Percentiles rank a stretch among this genome's conserved stretches.
These are phyloP conservation scores for Eupristina koningsbergeri DNA, from an alignment of 1,140 invertebrate genomes.

Conservation along the genomic window DNA sequence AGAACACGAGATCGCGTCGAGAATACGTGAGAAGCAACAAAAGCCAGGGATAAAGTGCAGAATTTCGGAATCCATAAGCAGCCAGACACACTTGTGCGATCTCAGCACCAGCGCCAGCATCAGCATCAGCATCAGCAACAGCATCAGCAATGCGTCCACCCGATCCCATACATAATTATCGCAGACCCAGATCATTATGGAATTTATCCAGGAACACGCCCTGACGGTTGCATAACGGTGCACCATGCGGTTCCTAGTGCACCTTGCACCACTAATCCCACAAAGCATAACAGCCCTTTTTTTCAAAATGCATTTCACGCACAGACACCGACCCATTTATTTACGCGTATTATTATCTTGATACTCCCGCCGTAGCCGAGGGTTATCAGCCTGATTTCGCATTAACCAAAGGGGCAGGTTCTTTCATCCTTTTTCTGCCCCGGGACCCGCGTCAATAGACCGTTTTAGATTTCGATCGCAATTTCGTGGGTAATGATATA, in stretches of 20 bases:
- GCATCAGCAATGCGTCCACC: no score
- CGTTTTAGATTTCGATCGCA: constrained; percentile 31
- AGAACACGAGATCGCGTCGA: no score
- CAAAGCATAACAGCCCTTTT: not conserved
- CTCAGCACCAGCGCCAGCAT: no score
- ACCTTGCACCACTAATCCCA: not conserved
- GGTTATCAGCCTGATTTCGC: not conserved
- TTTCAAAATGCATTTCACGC: not conserved
- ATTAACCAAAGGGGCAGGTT: not conserved
- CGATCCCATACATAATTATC: constrained; percentile 50
- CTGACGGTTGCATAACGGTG: constrained; percentile 55
- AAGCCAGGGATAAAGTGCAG: no score
- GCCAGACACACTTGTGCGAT: no score
- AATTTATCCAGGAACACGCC: constrained; percentile 61
- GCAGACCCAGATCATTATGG: constrained; percentile 55
- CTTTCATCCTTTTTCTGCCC: not conserved
- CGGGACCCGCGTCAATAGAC: constrained; percentile 47
- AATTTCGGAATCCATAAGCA: no score
- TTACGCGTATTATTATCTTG: constrained; percentile 28
- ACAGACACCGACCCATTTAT: constrained; percentile 17
- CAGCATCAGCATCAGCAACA: no score
- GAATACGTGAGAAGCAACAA: no score
- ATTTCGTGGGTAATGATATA: constrained; percentile 22
- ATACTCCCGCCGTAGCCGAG: not conserved
- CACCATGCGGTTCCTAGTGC: constrained; percentile 37